Evolutionary conservation across 2,888 invertebrate species (phyloP).

Genomic region (Orthosia cruda): DNA sequence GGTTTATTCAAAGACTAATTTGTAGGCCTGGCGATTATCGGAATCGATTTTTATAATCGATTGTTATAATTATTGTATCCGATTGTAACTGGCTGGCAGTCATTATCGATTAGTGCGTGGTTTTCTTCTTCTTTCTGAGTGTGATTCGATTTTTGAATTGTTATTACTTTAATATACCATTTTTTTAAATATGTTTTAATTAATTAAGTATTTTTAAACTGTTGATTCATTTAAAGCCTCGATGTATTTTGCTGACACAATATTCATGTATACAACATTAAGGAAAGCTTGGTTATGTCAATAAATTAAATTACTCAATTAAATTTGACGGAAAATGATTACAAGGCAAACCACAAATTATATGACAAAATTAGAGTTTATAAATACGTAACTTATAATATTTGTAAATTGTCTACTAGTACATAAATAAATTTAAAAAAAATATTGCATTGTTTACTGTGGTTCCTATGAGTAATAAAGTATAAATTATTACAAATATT

Average conservation of each 20-base stretch:
- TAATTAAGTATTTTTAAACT: not conserved
- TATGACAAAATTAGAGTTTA: not conserved
- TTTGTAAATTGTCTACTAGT: no score
- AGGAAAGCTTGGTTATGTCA: not conserved
- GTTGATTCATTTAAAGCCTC: not conserved
- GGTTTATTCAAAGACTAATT: slow-evolving; percentile 64
- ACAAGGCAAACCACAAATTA: not conserved
- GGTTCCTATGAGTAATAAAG: slow-evolving; percentile 3
- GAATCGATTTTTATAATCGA: slow-evolving; percentile 47
- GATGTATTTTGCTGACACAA: not conserved
- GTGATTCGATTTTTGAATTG: slow-evolving; percentile 4
- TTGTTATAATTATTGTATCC: slow-evolving; percentile 49
- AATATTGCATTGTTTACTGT: slow-evolving; percentile 7
- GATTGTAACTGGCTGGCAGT: slow-evolving; percentile 28
- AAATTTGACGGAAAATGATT: not conserved
- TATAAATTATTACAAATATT: not conserved
- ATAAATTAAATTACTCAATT: not conserved
- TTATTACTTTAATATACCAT: not conserved
- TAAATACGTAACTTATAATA: not conserved
- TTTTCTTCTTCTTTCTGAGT: slow-evolving; percentile 16
- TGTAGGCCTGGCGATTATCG: slow-evolving; percentile 52
- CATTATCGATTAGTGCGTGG: slow-evolving; percentile 38
- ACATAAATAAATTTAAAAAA: no score
- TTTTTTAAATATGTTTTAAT: not conserved
- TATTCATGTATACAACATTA: not conserved